Evolutionary conservation across 2,113 vertebrate species (phyloP).

Genomic region (Ceratotherium simum): DNA sequence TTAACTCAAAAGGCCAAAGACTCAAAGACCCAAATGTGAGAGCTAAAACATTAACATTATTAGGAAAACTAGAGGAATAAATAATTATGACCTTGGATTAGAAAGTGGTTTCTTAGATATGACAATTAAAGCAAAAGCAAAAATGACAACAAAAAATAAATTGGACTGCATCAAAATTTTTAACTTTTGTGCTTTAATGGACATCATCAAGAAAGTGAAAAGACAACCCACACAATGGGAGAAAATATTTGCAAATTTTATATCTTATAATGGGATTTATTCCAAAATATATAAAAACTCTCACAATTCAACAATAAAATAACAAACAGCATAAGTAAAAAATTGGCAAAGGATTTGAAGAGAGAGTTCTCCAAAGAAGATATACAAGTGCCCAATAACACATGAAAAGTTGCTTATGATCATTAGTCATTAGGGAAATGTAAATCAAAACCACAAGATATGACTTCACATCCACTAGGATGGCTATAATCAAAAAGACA

Average conservation of each 20-base stretch:
- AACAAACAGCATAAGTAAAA: not conserved
- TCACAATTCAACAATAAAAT: not conserved
- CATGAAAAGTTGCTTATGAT: not conserved
- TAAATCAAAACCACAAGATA: not conserved
- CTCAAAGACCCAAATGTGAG: not conserved
- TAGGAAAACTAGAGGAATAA: not conserved
- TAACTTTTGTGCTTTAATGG: not conserved
- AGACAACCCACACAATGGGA: not conserved
- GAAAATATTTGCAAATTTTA: not conserved
- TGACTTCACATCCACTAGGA: not conserved
- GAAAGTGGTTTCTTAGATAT: not conserved
- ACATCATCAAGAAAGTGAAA: not conserved
- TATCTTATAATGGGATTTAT: not conserved
- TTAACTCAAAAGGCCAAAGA: not conserved
- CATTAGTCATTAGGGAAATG: not conserved
- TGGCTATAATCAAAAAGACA: not conserved
- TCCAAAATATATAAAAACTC: not conserved
- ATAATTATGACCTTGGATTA: not conserved
- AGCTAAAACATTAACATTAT: not conserved
- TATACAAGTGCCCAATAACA: not conserved
- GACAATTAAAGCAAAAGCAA: not conserved
- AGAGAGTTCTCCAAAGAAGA: not conserved
- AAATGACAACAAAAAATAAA: not conserved
- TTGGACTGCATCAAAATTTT: not conserved
- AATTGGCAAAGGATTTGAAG: not conserved